Evolutionary conservation across 2,888 invertebrate genomes (phyloP).

Genomic region (Apodemia mormo): DNA sequence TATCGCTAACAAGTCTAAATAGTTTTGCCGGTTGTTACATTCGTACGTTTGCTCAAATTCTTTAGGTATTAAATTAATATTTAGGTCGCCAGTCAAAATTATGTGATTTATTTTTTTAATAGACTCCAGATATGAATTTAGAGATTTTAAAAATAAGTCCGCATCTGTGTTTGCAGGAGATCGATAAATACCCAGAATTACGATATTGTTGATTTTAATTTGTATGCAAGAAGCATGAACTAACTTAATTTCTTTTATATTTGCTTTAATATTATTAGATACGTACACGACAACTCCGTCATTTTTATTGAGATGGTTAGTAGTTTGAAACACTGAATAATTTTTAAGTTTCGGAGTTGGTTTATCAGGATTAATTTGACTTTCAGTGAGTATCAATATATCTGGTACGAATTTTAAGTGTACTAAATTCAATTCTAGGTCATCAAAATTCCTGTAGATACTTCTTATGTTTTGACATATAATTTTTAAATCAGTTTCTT

Average conservation of each 20-base stretch:
- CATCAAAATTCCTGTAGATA: slow-evolving; percentile 23
- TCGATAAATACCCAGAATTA: slow-evolving; percentile 27
- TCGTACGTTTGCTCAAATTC: background rate
- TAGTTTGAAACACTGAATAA: slow-evolving; percentile 4
- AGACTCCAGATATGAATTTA: slow-evolving; percentile 14
- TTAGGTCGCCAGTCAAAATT: background rate
- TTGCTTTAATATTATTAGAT: background rate
- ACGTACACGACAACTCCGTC: background rate
- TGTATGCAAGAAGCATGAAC: slow-evolving; percentile 26
- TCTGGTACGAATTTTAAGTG: slow-evolving; percentile 13
- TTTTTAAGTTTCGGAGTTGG: slow-evolving; percentile 13
- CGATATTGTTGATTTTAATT: slow-evolving; percentile 20
- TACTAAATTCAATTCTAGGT: slow-evolving; percentile 14
- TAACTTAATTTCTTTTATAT: slow-evolving; percentile 26
- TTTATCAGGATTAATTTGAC: slow-evolving; percentile 17
- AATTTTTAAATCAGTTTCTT: background rate
- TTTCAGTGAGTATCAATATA: slow-evolving; percentile 15
- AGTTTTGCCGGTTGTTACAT: background rate
- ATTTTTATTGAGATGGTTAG: slow-evolving; percentile 8
- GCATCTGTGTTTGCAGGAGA: slow-evolving; percentile 25
- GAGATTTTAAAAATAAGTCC: slow-evolving; percentile 19
- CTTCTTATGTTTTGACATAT: slow-evolving; percentile 8
- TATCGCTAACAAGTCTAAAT: background rate
- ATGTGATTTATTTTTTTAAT: slow-evolving; percentile 6
- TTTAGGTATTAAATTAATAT: slow-evolving; percentile 5